A percentile compares a stretch with the other conserved stretches of the same genome.
Evolutionary conservation across 2,797 vertebrate species (phyloP).

Genomic region (Oreochromis grahami): DNA sequence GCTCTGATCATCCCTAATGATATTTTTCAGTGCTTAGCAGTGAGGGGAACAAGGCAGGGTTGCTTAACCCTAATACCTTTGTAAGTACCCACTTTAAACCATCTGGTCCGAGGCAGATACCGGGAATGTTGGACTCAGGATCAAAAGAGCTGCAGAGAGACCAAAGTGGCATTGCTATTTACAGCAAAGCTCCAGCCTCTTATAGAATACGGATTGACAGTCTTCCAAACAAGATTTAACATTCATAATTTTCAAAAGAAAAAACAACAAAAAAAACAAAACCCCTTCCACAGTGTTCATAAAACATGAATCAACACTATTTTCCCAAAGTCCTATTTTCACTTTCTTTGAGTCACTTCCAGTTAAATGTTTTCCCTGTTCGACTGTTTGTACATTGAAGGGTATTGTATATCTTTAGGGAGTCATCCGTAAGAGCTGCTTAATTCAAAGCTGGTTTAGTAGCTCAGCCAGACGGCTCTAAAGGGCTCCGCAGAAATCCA

Average conservation of each 20-base stretch:
- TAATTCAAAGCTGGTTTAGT: conserved; percentile 79
- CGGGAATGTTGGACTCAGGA: conserved; percentile 25
- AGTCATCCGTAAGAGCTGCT: conserved; percentile 65
- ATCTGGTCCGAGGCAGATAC: conserved; percentile 70
- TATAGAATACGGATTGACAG: conserved; percentile 10
- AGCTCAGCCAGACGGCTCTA: conserved; percentile 77
- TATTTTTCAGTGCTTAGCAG: conserved; percentile 31
- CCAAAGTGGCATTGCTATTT: conserved; percentile 1
- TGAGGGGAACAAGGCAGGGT: conserved; percentile 27
- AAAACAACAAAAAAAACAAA: background rate
- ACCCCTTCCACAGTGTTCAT: background rate
- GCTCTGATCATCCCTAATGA: conserved; percentile 9
- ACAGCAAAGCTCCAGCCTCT: conserved; percentile 18
- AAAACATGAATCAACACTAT: background rate
- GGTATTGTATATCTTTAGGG: conserved; percentile 55
- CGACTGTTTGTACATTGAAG: conserved; percentile 16
- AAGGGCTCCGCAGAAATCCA: conserved; percentile 75
- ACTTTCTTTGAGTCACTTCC: background rate
- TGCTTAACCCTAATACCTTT: conserved; percentile 68
- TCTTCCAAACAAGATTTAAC: conserved; percentile 23
- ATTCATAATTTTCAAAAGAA: background rate
- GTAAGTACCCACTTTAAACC: conserved; percentile 68
- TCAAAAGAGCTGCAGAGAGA: conserved; percentile 16
- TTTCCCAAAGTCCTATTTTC: background rate
- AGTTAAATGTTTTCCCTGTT: background rate